Conservation (phyloP, 2,113 vertebrate genomes). For the Amia ocellicauda region DNA sequence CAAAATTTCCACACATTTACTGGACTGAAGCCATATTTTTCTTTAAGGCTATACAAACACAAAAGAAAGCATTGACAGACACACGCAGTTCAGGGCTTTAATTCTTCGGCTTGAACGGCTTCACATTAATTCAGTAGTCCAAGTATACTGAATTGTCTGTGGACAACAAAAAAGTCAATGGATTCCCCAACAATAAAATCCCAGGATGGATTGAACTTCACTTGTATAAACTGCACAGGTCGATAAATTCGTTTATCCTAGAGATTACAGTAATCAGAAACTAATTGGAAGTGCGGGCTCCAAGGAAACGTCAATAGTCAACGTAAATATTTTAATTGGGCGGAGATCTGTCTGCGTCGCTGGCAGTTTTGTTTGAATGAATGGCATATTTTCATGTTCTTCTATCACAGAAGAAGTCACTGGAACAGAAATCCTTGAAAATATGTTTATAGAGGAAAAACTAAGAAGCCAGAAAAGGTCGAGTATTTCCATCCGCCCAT, state of each 20-base stretch:
- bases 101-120: conserved; percentile 57
- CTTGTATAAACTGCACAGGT: conserved; percentile 77
- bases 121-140: conserved; percentile 56
- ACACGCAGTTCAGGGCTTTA: conserved; percentile 59
- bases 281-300: conserved; percentile 80
- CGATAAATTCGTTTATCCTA: conserved; percentile 76
- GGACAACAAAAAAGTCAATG: conserved; percentile 62
- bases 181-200: conserved; percentile 80
- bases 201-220: conserved; percentile 76
- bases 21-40: conserved; percentile 71
- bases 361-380: conserved; percentile 70
- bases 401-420: conserved; percentile 60
- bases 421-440: conserved; percentile 54
- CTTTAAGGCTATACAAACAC: conserved; percentile 93
- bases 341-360: conserved; percentile 71
- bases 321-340: conserved; percentile 69
- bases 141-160: conserved; percentile 48
- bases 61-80: conserved; percentile 75
- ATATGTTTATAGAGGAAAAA: conserved; percentile 91
- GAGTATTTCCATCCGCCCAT: conserved; percentile 99
- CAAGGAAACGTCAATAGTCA: conserved; percentile 79
- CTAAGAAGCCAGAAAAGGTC: conserved; percentile 98
- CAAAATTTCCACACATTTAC: conserved; percentile 77
- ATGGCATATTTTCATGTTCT: conserved; percentile 55
- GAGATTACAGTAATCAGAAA: conserved; percentile 77